These are phyloP conservation scores for Germaria angustata DNA, from an alignment of 2,888 invertebrate species.

Conservation along the genomic window DNA sequence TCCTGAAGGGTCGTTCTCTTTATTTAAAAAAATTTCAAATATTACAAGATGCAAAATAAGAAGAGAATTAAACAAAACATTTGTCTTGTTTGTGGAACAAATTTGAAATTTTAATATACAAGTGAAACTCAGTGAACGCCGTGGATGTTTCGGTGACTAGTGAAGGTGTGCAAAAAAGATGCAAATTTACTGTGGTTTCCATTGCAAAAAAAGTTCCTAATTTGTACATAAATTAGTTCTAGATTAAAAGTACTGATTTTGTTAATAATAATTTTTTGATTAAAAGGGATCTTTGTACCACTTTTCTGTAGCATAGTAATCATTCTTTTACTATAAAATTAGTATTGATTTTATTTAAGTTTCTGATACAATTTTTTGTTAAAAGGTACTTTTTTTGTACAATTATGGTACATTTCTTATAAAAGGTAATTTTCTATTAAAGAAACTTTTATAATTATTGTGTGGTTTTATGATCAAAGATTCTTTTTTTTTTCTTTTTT, in stretches of 20 bases:
- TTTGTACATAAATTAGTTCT: no score
- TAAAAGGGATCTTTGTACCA: no score
- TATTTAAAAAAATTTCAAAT: constrained; percentile 10
- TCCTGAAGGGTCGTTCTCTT: constrained; percentile 53
- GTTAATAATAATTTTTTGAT: no score
- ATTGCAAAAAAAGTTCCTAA: no score
- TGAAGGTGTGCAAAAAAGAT: neutral
- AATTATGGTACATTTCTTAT: neutral
- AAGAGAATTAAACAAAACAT: constrained; percentile 35
- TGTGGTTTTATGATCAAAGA: no score
- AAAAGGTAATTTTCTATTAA: no score
- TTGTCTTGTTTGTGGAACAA: constrained; percentile 50
- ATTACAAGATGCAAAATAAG: neutral
- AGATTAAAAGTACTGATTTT: no score
- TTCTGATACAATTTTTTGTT: neutral
- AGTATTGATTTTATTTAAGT: neutral
- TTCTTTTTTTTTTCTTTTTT: no score
- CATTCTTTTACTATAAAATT: no score
- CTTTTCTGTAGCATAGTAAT: no score
- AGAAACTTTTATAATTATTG: no score
- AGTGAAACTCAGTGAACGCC: constrained; percentile 77
- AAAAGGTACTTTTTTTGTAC: neutral
- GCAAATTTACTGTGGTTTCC: neutral
- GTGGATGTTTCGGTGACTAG: neutral
- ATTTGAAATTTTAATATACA: constrained; percentile 73